Percentiles rank a stretch among this genome's conserved stretches.
phyloP scores from a whole-genome alignment of 2,797 vertebrate genomes.

The Meriones psammophilus region DNA sequence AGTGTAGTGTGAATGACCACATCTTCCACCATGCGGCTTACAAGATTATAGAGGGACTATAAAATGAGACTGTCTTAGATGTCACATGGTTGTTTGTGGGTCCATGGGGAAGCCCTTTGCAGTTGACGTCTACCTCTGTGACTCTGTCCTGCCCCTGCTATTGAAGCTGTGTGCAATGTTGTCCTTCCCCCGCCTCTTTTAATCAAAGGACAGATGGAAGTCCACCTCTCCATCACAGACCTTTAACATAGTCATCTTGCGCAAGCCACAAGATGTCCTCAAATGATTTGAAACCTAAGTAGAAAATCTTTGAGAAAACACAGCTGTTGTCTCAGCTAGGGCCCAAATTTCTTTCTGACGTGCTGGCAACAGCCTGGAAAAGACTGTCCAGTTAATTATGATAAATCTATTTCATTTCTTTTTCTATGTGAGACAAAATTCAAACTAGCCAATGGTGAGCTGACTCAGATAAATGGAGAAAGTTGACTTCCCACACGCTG shows the following conservation, averaged over 20 bases:
- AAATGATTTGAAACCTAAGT: conserved; percentile 67
- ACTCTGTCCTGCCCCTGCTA: no score
- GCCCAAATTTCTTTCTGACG: conserved; percentile 30
- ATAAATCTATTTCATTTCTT: conserved; percentile 72
- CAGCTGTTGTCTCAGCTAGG: not conserved
- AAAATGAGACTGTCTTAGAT: not conserved
- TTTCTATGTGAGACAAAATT: conserved; percentile 47
- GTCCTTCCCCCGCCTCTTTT: not conserved
- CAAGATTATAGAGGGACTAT: not conserved
- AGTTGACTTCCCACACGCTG: not conserved
- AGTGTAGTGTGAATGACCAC: not conserved
- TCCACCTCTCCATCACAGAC: not conserved
- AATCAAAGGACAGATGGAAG: not conserved
- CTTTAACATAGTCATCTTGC: not conserved
- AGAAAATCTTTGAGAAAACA: conserved; percentile 55
- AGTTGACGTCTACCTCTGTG: not conserved
- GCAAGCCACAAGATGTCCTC: conserved; percentile 5
- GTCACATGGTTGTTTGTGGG: not conserved
- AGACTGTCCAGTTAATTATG: conserved; percentile 72
- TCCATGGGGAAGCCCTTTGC: not conserved
- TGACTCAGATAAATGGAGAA: conserved; percentile 33
- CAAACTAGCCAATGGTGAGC: conserved; percentile 44
- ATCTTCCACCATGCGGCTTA: not conserved
- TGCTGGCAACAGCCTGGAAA: conserved; percentile 34
- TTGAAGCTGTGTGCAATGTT: not conserved